A percentile compares a stretch with the other conserved stretches of the same genome.
These are phyloP conservation scores for Anoplopoma fimbria DNA, from an alignment of 2,113 vertebrate species.

Conservation along the genomic window DNA sequence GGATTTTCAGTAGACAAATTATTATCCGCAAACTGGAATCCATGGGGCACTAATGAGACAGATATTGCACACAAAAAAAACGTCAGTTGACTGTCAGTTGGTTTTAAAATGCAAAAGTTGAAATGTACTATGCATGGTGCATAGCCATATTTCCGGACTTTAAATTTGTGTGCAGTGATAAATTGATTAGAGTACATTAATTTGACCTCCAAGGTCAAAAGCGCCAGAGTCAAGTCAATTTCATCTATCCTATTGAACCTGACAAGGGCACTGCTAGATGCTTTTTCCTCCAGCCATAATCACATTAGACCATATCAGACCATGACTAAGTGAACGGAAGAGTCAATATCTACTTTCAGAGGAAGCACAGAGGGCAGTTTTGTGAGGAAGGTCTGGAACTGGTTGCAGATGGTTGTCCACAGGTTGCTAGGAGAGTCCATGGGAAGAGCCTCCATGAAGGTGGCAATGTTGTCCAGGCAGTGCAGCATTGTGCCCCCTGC, in stretches of 20 bases:
- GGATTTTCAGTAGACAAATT: constrained; percentile 98
- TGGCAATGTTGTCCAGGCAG: constrained; percentile 97
- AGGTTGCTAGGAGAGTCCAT: constrained; percentile 99
- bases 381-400: constrained; percentile 98
- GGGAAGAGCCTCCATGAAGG: constrained; percentile 98
- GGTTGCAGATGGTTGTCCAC: constrained; percentile 98
- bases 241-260: constrained; percentile 46
- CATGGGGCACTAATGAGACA: constrained; percentile 89
- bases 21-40: constrained; percentile 98
- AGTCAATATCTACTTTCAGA: constrained; percentile 90
- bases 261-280: constrained; percentile 59
- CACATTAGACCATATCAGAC: constrained; percentile 72
- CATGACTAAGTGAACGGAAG: constrained; percentile 60
- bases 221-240: constrained; percentile 66
- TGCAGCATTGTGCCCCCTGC: constrained; percentile 97
- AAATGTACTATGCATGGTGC: not conserved
- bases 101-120: constrained; percentile 3
- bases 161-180: constrained; percentile 17
- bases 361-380: constrained; percentile 96
- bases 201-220: constrained; percentile 71
- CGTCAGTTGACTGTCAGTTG: not conserved
- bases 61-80: no score
- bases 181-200: constrained; percentile 30
- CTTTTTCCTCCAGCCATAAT: constrained; percentile 64
- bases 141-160: constrained; percentile 23